A percentile compares a stretch with the other conserved stretches of the same genome.
Evolutionary conservation across 2,113 vertebrate species (phyloP).

Genomic region (Phyllopteryx taeniolatus): DNA sequence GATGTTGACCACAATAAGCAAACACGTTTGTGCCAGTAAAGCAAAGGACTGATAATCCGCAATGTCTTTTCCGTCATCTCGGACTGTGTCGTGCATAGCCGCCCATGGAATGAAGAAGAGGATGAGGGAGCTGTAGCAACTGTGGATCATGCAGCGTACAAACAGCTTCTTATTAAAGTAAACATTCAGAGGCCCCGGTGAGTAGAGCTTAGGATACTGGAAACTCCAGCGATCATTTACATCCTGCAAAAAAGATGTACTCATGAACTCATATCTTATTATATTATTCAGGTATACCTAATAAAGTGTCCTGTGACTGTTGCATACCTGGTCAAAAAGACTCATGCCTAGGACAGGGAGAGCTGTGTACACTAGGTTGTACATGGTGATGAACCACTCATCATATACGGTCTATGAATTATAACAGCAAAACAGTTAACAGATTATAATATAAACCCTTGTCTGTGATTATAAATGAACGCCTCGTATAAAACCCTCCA

Average conservation of each 20-base stretch:
- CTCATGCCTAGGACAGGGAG: constrained; percentile 89
- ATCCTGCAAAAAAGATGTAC: constrained; percentile 72
- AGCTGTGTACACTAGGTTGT: constrained; percentile 92
- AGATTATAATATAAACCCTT: background rate
- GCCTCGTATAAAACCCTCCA: background rate
- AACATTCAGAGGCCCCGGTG: constrained; percentile 84
- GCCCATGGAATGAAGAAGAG: constrained; percentile 91
- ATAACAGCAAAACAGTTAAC: background rate
- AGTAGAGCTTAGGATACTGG: constrained; percentile 85
- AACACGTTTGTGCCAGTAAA: constrained; percentile 84
- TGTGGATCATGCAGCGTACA: constrained; percentile 79
- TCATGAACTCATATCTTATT: background rate
- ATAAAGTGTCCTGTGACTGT: background rate
- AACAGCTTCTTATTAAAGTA: constrained; percentile 91
- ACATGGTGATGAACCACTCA: constrained; percentile 91
- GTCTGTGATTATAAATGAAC: background rate
- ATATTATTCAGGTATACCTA: background rate
- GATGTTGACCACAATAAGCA: constrained; percentile 81
- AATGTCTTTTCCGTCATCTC: constrained; percentile 85
- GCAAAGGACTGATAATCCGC: constrained; percentile 94
- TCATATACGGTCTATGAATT: constrained; percentile 87
- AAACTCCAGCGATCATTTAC: constrained; percentile 91
- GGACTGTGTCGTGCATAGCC: constrained; percentile 77
- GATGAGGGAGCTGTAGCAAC: constrained; percentile 90
- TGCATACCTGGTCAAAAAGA: constrained; percentile 90